Evolutionary conservation across 2,797 vertebrate species (phyloP).

Genomic region (Darevskia nairensis): DNA sequence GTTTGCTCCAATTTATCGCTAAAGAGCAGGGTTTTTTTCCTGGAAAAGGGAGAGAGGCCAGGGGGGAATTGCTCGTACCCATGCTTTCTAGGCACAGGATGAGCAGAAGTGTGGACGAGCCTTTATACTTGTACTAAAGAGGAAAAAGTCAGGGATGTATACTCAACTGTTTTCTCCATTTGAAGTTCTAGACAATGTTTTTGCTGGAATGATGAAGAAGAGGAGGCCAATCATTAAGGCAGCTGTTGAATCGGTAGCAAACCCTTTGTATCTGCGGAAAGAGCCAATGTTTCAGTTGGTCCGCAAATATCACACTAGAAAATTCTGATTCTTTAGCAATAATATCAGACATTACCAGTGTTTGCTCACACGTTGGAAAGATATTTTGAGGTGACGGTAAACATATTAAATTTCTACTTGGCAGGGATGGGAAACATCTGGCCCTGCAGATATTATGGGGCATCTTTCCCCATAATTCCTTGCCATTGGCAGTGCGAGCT

Average conservation of each 20-base stretch:
- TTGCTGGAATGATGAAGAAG: slow-evolving; percentile 89
- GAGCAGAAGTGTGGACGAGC: too few relatives aligned
- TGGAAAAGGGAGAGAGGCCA: too few relatives aligned
- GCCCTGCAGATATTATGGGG: not conserved
- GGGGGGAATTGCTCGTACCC: fast-evolving
- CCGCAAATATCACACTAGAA: not conserved
- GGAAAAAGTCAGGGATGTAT: slow-evolving; percentile 54
- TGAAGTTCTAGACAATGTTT: slow-evolving; percentile 75
- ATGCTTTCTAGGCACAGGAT: too few relatives aligned
- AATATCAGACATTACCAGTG: not conserved
- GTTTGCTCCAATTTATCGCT: too few relatives aligned
- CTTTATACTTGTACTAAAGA: not conserved
- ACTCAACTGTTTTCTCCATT: slow-evolving; percentile 83
- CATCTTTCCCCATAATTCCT: too few relatives aligned
- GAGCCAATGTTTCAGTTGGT: slow-evolving; percentile 33
- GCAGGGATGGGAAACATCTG: not conserved
- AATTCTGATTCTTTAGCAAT: not conserved
- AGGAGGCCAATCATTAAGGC: slow-evolving; percentile 87
- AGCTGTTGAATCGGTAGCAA: slow-evolving; percentile 88
- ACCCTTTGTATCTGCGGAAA: slow-evolving; percentile 79
- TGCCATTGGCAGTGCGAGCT: too few relatives aligned
- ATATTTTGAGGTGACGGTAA: not conserved
- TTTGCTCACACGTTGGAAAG: not conserved
- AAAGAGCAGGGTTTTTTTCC: too few relatives aligned
- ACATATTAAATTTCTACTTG: not conserved